Evolutionary conservation across 2,797 vertebrate species (phyloP), one percentile per base, ranked within the genome.

Genomic region (Pteronotus mesoamericanus): DNA sequence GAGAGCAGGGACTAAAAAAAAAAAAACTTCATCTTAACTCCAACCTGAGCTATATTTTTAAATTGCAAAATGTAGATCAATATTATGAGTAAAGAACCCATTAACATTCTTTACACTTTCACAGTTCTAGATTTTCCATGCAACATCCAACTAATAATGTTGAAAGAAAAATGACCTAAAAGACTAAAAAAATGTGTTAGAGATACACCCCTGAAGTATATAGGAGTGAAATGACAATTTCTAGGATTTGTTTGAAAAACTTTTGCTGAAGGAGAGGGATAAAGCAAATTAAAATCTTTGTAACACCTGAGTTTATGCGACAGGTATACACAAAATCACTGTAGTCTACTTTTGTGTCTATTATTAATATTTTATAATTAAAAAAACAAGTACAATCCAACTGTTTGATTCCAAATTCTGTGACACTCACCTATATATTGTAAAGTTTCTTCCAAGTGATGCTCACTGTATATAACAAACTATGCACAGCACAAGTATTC

Each of bases 211-310:
- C 2, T 53, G 26, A 89, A 61, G 22, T 75, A 90, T 9, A 72
- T 1, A 48, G 21, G 42, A 15, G 24, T 24, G 4, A 78, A 94
- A 87, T 3, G n/a, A 71, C 61, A 93, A 78, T 39, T 89, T 71
- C 77, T 87, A 74, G 39, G 53, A 85, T 94, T 68, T 86, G 32
- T 44, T 94, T 95, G 83, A 59, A 87, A 95, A 96, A 39, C 3
- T 48, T 79, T 80, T 9, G 22, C 37, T 26, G 18, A 19, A 12
- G 2, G 6, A 5, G 37, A 53, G 9, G 34, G 42, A 92, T 57
- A 69, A 94, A 94, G 37, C 12, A 85, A 94, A 53, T 53, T 19
- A 83, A 89, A 91, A 92, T 75, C 39, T 78, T 57, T 44, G 2
- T 55, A 79, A 69, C 26, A 69, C 14, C 15, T 92, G 34, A 84